Evolutionary conservation across 1,140 invertebrate species (phyloP), one percentile per base, ranked within the genome.

Genomic region (Sycobia sp.): DNA sequence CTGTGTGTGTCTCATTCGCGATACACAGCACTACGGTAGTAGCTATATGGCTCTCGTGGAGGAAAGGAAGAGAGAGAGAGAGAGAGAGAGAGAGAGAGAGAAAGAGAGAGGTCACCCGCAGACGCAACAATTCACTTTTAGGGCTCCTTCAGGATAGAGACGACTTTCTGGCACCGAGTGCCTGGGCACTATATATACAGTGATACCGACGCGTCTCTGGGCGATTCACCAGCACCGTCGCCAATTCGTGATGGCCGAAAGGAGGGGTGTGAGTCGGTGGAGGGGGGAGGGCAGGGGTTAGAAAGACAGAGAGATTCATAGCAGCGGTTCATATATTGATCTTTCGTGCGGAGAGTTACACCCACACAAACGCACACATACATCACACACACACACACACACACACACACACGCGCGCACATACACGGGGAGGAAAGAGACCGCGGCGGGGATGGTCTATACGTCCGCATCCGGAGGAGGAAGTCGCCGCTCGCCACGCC

Each of bases 61-160:
- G 49, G 18, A 9, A 36, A 51, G 32, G 29, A 32, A 32, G 29
- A 11, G 5, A 11, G 29, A 4, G 11, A 11, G 29, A 11, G 29
- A 32, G 29, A 4, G 29, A 11, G 29, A 11, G 29, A 7, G 29
- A 11, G 29, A 11, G 29, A 11, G 29, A 11, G 29, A 51, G n/a
- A n/a, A n/a, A n/a, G n/a, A 64, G 69, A n/a, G 76, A 73, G 80
- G 78, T 82, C 79, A 82, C 72, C 76, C 78, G 73, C 80, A 82
- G 80, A 82, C 77, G 80, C 76, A 80, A 81, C 80, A 82, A 80
- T 81, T 82, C 80, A 82, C 76, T 81, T 82, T 82, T 80, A 81
- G 79, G 76, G 77, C 75, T 75, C 72, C 78, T 80, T 72, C 66
- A 77, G 61, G 68, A n/a, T n/a, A n/a, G n/a, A n/a, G 73, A 65